A percentile compares a stretch with the other conserved stretches of the same genome.
These are phyloP conservation scores for Podarcis cretensis DNA, from an alignment of 2,113 vertebrate genomes.

Conservation along the genomic window DNA sequence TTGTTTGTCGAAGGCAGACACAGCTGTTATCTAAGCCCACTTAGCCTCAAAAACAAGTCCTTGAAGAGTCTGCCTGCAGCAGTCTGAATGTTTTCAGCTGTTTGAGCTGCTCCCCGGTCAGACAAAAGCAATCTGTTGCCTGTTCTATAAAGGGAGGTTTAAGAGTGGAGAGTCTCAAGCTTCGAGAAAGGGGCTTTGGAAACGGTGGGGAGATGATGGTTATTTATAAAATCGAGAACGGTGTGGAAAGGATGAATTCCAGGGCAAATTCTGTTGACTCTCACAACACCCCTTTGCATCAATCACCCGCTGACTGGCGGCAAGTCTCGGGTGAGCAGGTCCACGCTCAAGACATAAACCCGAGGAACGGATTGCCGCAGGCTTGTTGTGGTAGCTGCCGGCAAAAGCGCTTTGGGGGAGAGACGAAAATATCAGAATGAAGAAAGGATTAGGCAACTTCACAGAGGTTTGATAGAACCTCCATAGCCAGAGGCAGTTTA, in stretches of 20 bases:
- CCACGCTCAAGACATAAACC: background rate
- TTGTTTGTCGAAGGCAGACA: background rate
- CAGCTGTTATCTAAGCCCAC: background rate
- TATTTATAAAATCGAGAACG: background rate
- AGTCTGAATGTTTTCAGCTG: background rate
- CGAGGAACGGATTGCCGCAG: background rate
- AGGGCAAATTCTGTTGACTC: too few species aligned
- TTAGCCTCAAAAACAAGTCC: background rate
- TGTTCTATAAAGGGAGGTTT: background rate
- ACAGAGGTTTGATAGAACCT: background rate
- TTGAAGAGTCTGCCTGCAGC: background rate
- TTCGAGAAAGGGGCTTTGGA: background rate
- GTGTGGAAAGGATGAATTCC: background rate
- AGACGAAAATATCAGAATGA: background rate
- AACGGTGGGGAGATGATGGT: too few species aligned
- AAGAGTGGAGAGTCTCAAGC: background rate
- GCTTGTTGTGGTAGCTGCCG: background rate
- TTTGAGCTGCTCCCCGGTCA: background rate
- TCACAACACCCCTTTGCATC: background rate
- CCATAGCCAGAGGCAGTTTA: background rate
- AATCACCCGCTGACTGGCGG: background rate
- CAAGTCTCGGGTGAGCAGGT: background rate
- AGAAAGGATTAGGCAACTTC: too few species aligned
- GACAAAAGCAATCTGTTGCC: background rate
- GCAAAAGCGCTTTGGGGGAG: background rate